These are phyloP conservation scores for Monopis laevigella DNA, from an alignment of 2,888 invertebrate species.

Conservation along the genomic window DNA sequence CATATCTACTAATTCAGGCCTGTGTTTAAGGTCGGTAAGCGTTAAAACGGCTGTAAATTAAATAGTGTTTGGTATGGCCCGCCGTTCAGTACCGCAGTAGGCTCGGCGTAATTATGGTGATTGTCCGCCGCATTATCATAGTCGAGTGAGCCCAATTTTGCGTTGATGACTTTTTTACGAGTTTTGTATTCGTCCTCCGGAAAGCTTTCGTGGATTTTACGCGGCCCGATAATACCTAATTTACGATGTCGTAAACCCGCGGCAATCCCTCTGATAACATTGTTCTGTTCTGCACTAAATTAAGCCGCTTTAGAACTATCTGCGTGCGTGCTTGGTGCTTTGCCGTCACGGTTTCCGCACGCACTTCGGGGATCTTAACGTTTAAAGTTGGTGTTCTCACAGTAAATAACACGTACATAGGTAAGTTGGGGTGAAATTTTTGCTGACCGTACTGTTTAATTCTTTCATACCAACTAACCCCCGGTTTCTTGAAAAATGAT, in stretches of 20 bases:
- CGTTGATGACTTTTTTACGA: conserved; percentile 62
- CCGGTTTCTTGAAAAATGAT: too few relatives aligned
- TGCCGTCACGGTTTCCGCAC: conserved; percentile 7
- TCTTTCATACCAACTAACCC: too few relatives aligned
- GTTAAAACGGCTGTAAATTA: conserved; percentile 24
- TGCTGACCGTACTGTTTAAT: too few relatives aligned
- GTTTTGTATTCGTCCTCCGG: conserved; percentile 38
- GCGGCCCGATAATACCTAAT: conserved; percentile 31
- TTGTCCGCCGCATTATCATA: conserved; percentile 51
- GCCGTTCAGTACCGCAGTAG: neutral
- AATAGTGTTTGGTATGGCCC: conserved; percentile 19
- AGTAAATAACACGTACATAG: too few relatives aligned
- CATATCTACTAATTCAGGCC: too few relatives aligned
- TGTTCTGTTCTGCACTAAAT: conserved; percentile 22
- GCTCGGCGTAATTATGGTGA: conserved; percentile 38
- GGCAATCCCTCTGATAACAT: conserved; percentile 23
- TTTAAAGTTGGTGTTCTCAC: too few relatives aligned
- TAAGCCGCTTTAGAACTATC: conserved; percentile 19
- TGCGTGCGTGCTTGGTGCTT: conserved; percentile 15
- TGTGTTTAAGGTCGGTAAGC: too few relatives aligned
- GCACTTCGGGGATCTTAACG: neutral
- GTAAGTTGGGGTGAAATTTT: too few relatives aligned
- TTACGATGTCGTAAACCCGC: conserved; percentile 46
- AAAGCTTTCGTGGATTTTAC: conserved; percentile 16
- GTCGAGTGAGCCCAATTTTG: conserved; percentile 56